Evolutionary conservation across 2,888 invertebrate genomes (phyloP), one percentile per base, ranked within the genome.

Genomic region (Drosophila prostipennis): DNA sequence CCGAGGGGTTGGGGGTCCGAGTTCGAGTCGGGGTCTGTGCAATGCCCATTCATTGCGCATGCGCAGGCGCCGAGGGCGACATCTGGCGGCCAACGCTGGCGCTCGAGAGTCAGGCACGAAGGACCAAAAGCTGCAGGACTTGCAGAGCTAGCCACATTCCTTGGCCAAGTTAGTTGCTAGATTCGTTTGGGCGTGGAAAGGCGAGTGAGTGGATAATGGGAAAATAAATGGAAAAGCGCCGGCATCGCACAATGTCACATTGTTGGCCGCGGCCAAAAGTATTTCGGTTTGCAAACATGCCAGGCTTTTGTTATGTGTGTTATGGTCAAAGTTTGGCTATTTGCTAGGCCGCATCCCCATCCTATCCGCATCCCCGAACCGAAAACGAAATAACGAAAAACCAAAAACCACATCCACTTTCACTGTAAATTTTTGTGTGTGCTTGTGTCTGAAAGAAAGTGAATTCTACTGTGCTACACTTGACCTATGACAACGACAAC

Each of bases 381-480:
- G 13, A 36, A 51, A 56, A 40, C 32, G 37, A 43, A 34, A 11
- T 6, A 56, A 40, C 37, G 37, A 43, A 34, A 11, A 11, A 2
- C 34, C 26, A 26, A 34, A 34, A 56, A 46, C 37, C 42, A 49
- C 70, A 63, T 54, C 64, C 83, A 80, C 81, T 81, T 81, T 81
- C 81, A 80, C 81, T 81, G 78, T 72, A 68, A 79, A 79, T 77
- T 81, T 77, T 81, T 77, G 74, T 71, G 58, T 64, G 46, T 71
- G 56, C 6, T 13, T 39, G 60, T 70, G 36, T 54, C 54, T 63
- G 69, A 85, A 78, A 78, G 86, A 85, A 85, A 85, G 86, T 85
- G 86, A 85, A 86, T 86, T 85, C 80, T 79, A 82, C 84, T 79
- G 74, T 80, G 85, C 85, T 85, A 85, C 84, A 84, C 86, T 85